These are phyloP conservation scores for Coendou prehensilis DNA, from an alignment of 2,797 vertebrate species.

Conservation along the genomic window DNA sequence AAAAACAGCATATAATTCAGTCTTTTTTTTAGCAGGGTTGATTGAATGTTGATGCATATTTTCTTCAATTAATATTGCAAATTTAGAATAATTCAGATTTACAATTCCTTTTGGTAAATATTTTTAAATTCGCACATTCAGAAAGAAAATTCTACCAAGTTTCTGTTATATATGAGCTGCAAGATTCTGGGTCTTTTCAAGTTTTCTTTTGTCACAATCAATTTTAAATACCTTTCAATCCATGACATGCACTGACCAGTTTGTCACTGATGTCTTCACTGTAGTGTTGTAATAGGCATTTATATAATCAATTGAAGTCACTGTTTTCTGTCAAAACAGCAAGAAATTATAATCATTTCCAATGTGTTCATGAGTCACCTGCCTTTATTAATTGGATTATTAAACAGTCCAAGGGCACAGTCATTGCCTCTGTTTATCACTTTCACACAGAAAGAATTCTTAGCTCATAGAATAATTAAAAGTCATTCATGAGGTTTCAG, in stretches of 20 bases:
- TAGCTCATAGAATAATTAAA: constrained; percentile 33
- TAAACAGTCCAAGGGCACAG: constrained; percentile 30
- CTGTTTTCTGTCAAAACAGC: constrained; percentile 7
- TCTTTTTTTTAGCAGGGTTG: not conserved
- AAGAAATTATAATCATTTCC: constrained; percentile 21
- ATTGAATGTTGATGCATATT: not conserved
- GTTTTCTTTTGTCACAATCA: constrained; percentile 3
- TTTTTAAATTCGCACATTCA: constrained; percentile 25
- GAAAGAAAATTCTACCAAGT: constrained; percentile 2
- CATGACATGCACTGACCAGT: not conserved
- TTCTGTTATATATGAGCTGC: not conserved
- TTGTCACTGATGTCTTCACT: not conserved
- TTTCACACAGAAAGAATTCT: constrained; percentile 53
- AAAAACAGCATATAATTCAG: not conserved
- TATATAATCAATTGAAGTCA: not conserved
- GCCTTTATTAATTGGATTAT: constrained; percentile 63
- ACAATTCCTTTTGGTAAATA: constrained; percentile 10
- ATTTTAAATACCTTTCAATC: not conserved
- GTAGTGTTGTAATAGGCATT: not conserved
- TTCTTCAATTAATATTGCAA: constrained; percentile 19
- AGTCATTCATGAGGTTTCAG: constrained; percentile 40
- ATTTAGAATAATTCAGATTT: constrained; percentile 19
- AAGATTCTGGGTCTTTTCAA: constrained; percentile 14
- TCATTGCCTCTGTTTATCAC: constrained; percentile 39
- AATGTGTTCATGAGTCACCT: constrained; percentile 35